Evolutionary conservation across 1,140 invertebrate species (phyloP).

Genomic region (Hyles vespertilio): DNA sequence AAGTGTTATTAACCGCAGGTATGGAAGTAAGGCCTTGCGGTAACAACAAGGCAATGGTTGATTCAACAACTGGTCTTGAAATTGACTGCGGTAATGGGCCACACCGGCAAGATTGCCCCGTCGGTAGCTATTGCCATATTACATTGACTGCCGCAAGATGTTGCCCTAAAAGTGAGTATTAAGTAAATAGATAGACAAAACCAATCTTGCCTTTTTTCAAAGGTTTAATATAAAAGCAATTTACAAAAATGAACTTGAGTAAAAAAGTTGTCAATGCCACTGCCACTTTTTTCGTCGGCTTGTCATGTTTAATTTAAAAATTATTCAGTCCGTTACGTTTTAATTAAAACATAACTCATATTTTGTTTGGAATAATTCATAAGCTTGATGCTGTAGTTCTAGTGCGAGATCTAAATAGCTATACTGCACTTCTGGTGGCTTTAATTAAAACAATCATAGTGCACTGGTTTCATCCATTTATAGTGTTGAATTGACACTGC

Average conservation of each 20-base stretch:
- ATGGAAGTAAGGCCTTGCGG: constrained; percentile 91
- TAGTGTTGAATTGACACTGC: too few species aligned
- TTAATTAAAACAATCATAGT: too few species aligned
- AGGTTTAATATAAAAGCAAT: not conserved
- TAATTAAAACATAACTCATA: not conserved
- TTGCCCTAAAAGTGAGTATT: constrained; percentile 84
- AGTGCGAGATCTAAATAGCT: too few species aligned
- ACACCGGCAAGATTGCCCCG: constrained; percentile 86
- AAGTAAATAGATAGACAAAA: not conserved
- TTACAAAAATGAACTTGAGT: not conserved
- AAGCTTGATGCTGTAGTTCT: too few species aligned
- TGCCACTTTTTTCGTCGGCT: not conserved
- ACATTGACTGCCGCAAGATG: constrained; percentile 87
- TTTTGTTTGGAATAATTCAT: not conserved
- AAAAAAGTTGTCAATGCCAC: constrained; percentile 1
- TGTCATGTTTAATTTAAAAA: constrained; percentile 7
- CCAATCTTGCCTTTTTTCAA: not conserved
- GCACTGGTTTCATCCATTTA: too few species aligned
- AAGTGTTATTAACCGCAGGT: constrained; percentile 73
- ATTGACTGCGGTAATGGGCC: constrained; percentile 90
- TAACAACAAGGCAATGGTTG: constrained; percentile 85
- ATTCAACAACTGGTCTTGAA: constrained; percentile 83
- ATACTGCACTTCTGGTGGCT: too few species aligned
- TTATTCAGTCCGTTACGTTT: constrained; percentile 10
- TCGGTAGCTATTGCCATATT: constrained; percentile 89